phyloP scores from a whole-genome alignment of 30 jellyfish, hydroid and myxozoan species.

The Cassiopea xamachana region DNA sequence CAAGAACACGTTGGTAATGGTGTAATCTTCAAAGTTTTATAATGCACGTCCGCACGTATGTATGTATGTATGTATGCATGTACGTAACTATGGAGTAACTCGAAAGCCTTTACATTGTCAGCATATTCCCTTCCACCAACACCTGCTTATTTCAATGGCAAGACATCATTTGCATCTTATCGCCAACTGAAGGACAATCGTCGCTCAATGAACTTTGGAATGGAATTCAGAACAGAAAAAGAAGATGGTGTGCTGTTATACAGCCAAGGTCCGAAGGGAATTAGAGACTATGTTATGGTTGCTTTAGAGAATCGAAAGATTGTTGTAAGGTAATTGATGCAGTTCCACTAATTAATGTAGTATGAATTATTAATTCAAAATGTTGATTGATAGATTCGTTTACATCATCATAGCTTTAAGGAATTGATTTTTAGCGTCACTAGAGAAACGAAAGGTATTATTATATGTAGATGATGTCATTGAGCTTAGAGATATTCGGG shows the following conservation, averaged over 20 bases:
- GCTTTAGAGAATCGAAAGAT: conserved; percentile 69
- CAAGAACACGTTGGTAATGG: too few species aligned
- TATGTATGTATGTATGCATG: neutral
- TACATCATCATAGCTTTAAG: too few species aligned
- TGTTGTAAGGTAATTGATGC: conserved; percentile 76
- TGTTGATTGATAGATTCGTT: too few species aligned
- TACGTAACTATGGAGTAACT: neutral
- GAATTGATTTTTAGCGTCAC: too few species aligned
- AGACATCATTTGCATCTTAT: conserved; percentile 77
- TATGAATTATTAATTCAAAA: too few species aligned
- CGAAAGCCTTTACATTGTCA: neutral
- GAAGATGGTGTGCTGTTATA: conserved; percentile 81
- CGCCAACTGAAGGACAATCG: conserved; percentile 78
- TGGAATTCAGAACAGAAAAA: conserved; percentile 77
- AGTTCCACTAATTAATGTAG: neutral
- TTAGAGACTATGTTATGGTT: conserved; percentile 81
- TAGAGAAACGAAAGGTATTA: too few species aligned
- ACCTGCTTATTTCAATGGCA: conserved; percentile 93
- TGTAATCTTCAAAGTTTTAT: too few species aligned
- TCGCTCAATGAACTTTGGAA: conserved; percentile 70
- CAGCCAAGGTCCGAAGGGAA: conserved; percentile 96
- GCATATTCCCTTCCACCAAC: conserved; percentile 87
- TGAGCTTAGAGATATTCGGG: too few species aligned
- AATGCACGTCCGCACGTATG: too few species aligned
- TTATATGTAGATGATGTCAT: too few species aligned